Evolutionary conservation across 2,888 invertebrate genomes (phyloP).

Genomic region (Drosophila affinis): DNA sequence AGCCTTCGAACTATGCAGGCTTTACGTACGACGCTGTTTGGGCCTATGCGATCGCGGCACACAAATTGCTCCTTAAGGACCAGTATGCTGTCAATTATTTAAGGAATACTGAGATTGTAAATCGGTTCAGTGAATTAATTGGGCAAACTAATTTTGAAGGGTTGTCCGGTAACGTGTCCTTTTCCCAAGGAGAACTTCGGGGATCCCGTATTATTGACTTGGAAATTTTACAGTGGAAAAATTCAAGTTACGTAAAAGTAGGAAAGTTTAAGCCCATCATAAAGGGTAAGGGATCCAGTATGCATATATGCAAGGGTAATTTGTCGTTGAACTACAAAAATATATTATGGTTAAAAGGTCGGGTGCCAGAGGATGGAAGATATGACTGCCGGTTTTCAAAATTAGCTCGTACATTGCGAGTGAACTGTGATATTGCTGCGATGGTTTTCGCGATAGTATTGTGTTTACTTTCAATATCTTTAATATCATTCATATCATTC

Average conservation of each 20-base stretch:
- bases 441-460: conserved; percentile 87
- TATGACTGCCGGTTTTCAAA: conserved; percentile 88
- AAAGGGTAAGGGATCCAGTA: conserved; percentile 65
- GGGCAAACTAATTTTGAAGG: conserved; percentile 89
- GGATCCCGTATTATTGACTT: conserved; percentile 88
- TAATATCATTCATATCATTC: conserved; percentile 85
- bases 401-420: conserved; percentile 88
- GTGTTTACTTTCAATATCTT: conserved; percentile 84
- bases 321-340: conserved; percentile 74
- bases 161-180: conserved; percentile 89
- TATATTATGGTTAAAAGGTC: conserved; percentile 26
- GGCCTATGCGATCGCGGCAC: conserved; percentile 90
- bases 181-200: conserved; percentile 85
- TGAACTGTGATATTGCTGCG: conserved; percentile 88
- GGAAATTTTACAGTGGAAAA: conserved; percentile 86
- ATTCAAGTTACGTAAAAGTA: conserved; percentile 84
- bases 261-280: conserved; percentile 86
- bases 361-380: conserved; percentile 88
- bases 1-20: conserved; percentile 88
- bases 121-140: conserved; percentile 86
- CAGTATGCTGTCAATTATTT: conserved; percentile 61
- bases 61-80: conserved; percentile 86
- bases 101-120: conserved; percentile 57
- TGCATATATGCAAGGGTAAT: conserved; percentile 27
- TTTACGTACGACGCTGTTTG: conserved; percentile 93